phyloP scores from a whole-genome alignment of 2,888 invertebrate genomes.

The Leptinotarsa rubiginosa region DNA sequence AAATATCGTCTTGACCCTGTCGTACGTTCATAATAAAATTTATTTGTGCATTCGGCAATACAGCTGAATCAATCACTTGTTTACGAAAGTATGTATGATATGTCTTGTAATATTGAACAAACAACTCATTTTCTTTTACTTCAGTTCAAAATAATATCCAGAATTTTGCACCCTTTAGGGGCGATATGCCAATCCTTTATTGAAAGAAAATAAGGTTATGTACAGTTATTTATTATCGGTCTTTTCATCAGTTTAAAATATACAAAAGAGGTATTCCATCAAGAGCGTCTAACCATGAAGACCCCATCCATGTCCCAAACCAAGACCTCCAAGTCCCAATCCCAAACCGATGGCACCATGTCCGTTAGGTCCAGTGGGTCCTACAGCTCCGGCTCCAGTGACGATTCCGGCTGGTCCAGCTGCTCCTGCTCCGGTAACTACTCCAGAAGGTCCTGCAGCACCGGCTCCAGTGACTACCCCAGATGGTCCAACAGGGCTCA shows the following conservation, averaged over 20 bases:
- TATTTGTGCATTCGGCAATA: too few species aligned
- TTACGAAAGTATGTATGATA: too few species aligned
- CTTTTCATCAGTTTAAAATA: slow-evolving; percentile 4
- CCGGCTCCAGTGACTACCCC: slow-evolving; percentile 47
- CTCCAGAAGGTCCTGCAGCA: slow-evolving; percentile 45
- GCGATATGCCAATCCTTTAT: slow-evolving; percentile 1
- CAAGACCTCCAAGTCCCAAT: slow-evolving; percentile 23
- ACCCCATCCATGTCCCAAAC: slow-evolving; percentile 20
- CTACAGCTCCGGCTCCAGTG: slow-evolving; percentile 42
- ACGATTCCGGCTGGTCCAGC: slow-evolving; percentile 43
- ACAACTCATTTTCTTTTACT: not conserved
- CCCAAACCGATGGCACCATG: slow-evolving; percentile 19
- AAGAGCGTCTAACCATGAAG: slow-evolving; percentile 19
- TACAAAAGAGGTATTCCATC: not conserved
- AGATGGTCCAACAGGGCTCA: slow-evolving; percentile 41
- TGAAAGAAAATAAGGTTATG: not conserved
- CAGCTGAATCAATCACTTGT: too few species aligned
- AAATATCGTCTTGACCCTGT: too few species aligned
- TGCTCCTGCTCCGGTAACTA: slow-evolving; percentile 45
- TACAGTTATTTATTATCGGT: slow-evolving; percentile 14
- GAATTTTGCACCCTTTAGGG: not conserved
- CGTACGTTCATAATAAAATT: too few species aligned
- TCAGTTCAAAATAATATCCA: not conserved
- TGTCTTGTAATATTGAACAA: too few species aligned
- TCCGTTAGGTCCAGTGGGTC: slow-evolving; percentile 43